phyloP scores from a whole-genome alignment of 2,113 vertebrate species.

The Melierax canorus region DNA sequence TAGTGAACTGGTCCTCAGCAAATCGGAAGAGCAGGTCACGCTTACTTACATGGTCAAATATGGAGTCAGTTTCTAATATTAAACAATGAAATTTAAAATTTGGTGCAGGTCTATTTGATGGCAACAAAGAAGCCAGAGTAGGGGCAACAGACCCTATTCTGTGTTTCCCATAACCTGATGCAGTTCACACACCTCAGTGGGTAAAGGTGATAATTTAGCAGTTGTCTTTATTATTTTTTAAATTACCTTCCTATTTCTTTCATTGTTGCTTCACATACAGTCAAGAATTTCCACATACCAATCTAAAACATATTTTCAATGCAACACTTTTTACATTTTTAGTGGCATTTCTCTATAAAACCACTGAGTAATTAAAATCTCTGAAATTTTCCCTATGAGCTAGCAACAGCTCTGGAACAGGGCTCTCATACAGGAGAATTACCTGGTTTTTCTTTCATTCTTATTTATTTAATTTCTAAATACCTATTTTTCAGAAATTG shows the following conservation, averaged over 20 bases:
- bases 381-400: background rate
- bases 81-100: background rate
- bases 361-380: background rate
- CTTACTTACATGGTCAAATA: background rate
- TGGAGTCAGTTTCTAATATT: background rate
- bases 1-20: background rate
- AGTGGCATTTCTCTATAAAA: background rate
- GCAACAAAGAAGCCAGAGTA: background rate
- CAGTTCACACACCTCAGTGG: background rate
- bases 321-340: background rate
- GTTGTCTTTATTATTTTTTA: background rate
- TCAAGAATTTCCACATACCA: background rate
- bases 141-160: background rate
- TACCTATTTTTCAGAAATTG: background rate
- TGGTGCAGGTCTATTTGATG: background rate
- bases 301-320: background rate
- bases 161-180: background rate
- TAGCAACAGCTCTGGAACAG: background rate
- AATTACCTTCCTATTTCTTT: background rate
- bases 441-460: background rate
- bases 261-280: background rate
- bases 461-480: background rate
- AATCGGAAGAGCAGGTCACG: background rate
- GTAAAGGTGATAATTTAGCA: background rate
- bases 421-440: background rate